Conservation (phyloP, 2,113 vertebrate genomes). For the Poecile atricapillus region DNA sequence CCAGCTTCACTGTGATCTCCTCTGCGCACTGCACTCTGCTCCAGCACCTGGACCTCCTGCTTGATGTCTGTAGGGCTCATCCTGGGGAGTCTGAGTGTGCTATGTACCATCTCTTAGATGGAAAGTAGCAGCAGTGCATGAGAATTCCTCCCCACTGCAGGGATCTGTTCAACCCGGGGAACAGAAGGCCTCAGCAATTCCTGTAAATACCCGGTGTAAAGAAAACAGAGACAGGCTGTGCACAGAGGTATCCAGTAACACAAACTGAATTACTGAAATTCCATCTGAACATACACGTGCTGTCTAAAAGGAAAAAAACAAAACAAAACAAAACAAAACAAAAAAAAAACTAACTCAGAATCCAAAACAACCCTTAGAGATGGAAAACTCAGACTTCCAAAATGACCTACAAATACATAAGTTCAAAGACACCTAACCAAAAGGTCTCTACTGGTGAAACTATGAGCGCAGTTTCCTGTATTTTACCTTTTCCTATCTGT, state of each 20-base stretch:
- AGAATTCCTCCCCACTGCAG: not conserved
- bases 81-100: not conserved
- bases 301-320: not conserved
- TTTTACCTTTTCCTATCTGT: not conserved
- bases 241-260: not conserved
- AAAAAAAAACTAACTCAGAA: accelerated
- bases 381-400: accelerated
- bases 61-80: not conserved
- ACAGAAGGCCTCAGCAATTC: not conserved
- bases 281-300: not conserved
- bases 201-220: not conserved
- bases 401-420: not conserved
- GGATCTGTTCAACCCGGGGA: not conserved
- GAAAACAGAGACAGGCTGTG: not conserved
- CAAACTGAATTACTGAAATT: not conserved
- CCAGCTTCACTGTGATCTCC: not conserved
- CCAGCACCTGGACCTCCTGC: not conserved
- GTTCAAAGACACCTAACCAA: not conserved
- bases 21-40: not conserved
- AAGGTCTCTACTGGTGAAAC: not conserved
- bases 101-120: too few species aligned
- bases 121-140: not conserved
- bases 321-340: not conserved
- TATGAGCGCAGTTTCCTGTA: not conserved
- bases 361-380: not conserved